Evolutionary conservation across 2,888 invertebrate species (phyloP).

Genomic region (Odontocolon sp.): DNA sequence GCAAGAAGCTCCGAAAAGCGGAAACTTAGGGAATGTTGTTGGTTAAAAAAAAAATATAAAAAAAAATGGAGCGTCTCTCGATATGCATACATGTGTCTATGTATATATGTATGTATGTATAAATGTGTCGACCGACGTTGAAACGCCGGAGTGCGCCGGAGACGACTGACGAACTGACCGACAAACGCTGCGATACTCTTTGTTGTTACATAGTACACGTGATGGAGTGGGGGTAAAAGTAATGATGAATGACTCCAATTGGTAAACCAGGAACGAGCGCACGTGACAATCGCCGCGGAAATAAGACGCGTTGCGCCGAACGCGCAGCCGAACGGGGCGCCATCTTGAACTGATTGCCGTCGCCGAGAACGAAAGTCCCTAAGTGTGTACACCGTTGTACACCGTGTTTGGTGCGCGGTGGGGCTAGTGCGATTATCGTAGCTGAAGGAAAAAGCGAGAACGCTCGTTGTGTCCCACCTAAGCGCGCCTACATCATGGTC

Average conservation of each 20-base stretch:
- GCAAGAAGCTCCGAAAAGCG: too few species aligned
- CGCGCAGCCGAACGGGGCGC: neutral
- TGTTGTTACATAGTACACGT: neutral
- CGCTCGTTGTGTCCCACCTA: slow-evolving; percentile 22
- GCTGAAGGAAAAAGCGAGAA: slow-evolving; percentile 13
- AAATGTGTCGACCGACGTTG: slow-evolving; percentile 11
- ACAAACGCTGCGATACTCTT: neutral
- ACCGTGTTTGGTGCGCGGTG: neutral
- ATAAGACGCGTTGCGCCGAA: neutral
- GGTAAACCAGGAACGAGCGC: slow-evolving; percentile 8
- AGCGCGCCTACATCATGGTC: slow-evolving; percentile 44
- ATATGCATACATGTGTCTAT: too few species aligned
- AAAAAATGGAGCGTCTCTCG: too few species aligned
- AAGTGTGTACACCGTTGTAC: neutral
- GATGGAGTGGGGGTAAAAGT: neutral
- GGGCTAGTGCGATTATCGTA: slow-evolving; percentile 11
- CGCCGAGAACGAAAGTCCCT: slow-evolving; percentile 33
- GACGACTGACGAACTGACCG: slow-evolving; percentile 16
- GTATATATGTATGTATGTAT: too few species aligned
- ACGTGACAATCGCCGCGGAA: slow-evolving; percentile 7
- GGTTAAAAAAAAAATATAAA: too few species aligned
- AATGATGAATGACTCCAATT: slow-evolving; percentile 6
- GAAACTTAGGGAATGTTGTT: too few species aligned
- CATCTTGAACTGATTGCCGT: slow-evolving; percentile 2
- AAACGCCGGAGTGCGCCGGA: slow-evolving; percentile 32